Conservation (phyloP, 2,888 invertebrate species). For the Monopis laevigella region DNA sequence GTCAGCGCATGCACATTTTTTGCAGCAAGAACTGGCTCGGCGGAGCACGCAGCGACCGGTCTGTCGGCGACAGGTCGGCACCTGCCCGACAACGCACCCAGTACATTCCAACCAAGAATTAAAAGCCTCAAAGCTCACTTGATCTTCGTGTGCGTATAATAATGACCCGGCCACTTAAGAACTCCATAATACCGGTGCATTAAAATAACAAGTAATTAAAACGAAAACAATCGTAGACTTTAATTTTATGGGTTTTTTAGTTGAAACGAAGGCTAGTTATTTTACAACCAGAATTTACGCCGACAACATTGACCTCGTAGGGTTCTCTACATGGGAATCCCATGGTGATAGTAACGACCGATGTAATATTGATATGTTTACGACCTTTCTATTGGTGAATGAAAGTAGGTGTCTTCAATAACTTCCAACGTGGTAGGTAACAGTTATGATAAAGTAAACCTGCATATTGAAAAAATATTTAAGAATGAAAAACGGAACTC, state of each 20-base stretch:
- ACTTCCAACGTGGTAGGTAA: background rate
- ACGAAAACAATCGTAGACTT: too few relatives aligned
- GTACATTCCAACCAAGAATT: slow-evolving; percentile 9
- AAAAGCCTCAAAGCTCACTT: slow-evolving; percentile 8
- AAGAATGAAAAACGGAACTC: too few relatives aligned
- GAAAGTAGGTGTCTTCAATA: slow-evolving; percentile 6
- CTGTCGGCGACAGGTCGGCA: slow-evolving; percentile 45
- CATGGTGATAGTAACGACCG: slow-evolving; percentile 28
- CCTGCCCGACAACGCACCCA: slow-evolving; percentile 30
- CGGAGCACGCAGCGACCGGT: slow-evolving; percentile 22
- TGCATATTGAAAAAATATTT: too few relatives aligned
- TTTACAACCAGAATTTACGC: too few relatives aligned
- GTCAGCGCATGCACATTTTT: slow-evolving; percentile 25
- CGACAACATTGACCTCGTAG: too few relatives aligned
- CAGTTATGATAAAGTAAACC: too few relatives aligned
- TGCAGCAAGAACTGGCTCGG: slow-evolving; percentile 15
- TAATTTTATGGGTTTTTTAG: too few relatives aligned
- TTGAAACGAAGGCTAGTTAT: too few relatives aligned
- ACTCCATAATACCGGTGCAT: too few relatives aligned
- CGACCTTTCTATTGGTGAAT: slow-evolving; percentile 16
- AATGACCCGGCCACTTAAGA: slow-evolving; percentile 1
- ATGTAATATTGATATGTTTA: slow-evolving; percentile 28
- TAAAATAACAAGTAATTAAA: too few relatives aligned
- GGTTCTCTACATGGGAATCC: slow-evolving; percentile 11
- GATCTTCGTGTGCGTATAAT: background rate